Conservation (phyloP, 1,140 invertebrate species). For the Penaeus chinensis region DNA sequence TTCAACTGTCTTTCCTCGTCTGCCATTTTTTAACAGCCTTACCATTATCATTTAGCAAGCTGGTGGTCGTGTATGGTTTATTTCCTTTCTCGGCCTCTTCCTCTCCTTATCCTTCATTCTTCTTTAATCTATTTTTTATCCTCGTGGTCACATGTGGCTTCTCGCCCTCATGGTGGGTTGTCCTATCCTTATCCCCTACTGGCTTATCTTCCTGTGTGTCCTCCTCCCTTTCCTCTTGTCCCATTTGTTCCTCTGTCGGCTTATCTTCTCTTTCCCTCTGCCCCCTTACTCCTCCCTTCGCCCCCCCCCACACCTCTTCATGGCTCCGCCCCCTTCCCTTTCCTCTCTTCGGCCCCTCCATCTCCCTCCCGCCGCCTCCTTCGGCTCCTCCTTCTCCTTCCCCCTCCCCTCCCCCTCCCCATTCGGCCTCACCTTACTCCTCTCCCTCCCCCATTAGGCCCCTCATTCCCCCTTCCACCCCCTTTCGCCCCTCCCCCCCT, state of each 20-base stretch:
- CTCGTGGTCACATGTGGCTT: neutral
- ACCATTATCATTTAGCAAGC: too few relatives aligned
- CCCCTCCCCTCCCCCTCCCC: neutral
- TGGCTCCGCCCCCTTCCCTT: neutral
- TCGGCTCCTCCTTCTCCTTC: neutral
- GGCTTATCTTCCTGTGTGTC: too few relatives aligned
- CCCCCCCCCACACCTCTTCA: neutral
- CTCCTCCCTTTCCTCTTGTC: neutral
- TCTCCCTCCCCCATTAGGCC: neutral
- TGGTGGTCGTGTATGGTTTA: too few relatives aligned
- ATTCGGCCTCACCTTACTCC: neutral
- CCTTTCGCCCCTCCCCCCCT: neutral
- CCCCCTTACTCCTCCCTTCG: neutral
- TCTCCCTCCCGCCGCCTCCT: neutral
- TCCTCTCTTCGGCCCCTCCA: neutral
- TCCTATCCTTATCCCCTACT: too few relatives aligned
- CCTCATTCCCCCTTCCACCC: neutral
- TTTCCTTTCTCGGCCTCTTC: too few relatives aligned
- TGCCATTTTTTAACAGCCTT: too few relatives aligned
- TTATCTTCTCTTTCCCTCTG: neutral
- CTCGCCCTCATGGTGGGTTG: neutral
- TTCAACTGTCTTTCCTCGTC: too few relatives aligned
- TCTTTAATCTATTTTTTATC: neutral
- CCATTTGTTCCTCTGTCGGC: constrained; percentile 1
- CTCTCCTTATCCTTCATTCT: neutral